Percentiles rank a stretch among this genome's conserved stretches.
These are phyloP conservation scores for Odontamblyopus rebecca DNA, from an alignment of 2,797 vertebrate species.

Conservation along the genomic window DNA sequence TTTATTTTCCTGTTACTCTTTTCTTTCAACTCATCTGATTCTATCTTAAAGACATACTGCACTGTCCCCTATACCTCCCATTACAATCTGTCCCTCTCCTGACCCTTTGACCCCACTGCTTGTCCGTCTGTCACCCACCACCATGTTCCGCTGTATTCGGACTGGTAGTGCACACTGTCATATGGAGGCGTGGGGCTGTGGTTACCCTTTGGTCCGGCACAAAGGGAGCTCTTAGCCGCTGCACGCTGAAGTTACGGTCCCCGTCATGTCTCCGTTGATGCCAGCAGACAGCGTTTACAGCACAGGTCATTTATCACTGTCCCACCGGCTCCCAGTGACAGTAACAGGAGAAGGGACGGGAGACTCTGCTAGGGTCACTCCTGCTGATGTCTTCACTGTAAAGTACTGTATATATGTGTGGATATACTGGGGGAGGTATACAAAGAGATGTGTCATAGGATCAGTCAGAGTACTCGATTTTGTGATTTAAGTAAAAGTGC, in stretches of 20 bases:
- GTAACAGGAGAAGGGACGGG: conserved; percentile 11
- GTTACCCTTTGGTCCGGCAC: neutral
- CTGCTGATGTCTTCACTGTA: neutral
- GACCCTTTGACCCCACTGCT: conserved; percentile 22
- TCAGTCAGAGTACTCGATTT: too few species aligned
- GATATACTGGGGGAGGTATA: too few species aligned
- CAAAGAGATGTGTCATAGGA: too few species aligned
- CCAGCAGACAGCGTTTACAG: conserved; percentile 22
- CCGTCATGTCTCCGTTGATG: conserved; percentile 1
- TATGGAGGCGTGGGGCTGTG: too few species aligned
- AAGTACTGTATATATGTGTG: neutral
- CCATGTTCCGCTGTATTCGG: neutral
- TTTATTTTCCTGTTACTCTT: too few species aligned
- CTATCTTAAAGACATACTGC: neutral
- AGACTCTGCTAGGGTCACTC: conserved; percentile 29
- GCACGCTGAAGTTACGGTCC: neutral
- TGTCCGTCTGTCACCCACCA: conserved; percentile 20
- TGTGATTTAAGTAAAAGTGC: too few species aligned
- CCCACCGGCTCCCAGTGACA: conserved; percentile 27
- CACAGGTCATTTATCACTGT: conserved; percentile 36
- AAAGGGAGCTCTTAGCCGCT: neutral
- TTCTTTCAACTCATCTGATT: too few species aligned
- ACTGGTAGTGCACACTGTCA: neutral
- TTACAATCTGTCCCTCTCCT: conserved; percentile 34
- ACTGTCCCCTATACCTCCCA: neutral